A percentile compares a stretch with the other conserved stretches of the same genome.
phyloP scores from a whole-genome alignment of 2,888 invertebrate genomes.

The Nomada hirtipes region DNA sequence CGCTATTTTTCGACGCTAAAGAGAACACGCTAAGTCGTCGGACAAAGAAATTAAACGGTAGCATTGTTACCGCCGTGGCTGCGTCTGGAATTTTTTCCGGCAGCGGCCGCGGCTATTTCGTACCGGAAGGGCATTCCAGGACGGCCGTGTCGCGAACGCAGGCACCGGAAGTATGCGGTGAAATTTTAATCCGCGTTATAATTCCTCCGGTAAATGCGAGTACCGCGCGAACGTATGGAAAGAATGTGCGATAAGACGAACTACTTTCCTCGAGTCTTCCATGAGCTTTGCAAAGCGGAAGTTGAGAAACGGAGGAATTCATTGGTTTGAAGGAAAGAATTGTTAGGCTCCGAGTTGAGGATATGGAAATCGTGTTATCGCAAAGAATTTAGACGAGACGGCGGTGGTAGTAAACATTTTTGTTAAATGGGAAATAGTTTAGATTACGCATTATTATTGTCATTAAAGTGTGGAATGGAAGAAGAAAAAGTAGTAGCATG shows the following conservation, averaged over 20 bases:
- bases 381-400: too few relatives aligned
- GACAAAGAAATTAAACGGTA: constrained; percentile 42
- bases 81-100: constrained; percentile 48
- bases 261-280: not conserved
- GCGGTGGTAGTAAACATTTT: too few relatives aligned
- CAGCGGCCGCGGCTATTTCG: constrained; percentile 34
- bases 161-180: constrained; percentile 35
- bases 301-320: not conserved
- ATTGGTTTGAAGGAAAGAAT: not conserved
- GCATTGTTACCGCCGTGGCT: constrained; percentile 39
- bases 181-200: constrained; percentile 54
- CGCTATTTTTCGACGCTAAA: constrained; percentile 19
- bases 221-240: constrained; percentile 29
- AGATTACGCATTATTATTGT: too few relatives aligned
- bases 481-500: too few relatives aligned
- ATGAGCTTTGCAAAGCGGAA: not conserved
- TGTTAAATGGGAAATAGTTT: too few relatives aligned
- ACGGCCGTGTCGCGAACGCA: not conserved
- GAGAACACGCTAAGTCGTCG: not conserved
- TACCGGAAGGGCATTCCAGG: constrained; percentile 30
- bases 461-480: too few relatives aligned
- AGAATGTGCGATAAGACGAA: constrained; percentile 32
- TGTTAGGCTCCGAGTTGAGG: not conserved
- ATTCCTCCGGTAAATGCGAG: constrained; percentile 42
- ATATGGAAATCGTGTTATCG: too few relatives aligned